Evolutionary conservation across 2,113 vertebrate species (phyloP).

Genomic region (Lethenteron reissneri): DNA sequence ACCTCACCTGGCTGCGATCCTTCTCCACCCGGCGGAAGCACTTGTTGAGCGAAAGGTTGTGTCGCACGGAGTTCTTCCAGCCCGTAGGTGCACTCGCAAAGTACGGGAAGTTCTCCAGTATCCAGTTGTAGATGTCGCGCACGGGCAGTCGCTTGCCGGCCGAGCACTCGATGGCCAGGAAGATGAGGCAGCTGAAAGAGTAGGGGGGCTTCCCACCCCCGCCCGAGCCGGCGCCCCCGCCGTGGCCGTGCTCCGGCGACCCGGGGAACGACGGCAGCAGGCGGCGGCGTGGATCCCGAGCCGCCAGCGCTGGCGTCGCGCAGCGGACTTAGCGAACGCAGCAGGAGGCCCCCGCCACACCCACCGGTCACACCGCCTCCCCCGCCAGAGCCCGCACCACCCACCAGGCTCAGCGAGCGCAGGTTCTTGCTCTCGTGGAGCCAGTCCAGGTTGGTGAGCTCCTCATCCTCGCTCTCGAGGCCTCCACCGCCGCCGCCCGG

Average conservation of each 20-base stretch:
- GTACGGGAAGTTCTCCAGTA: constrained; percentile 32
- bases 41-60: constrained; percentile 40
- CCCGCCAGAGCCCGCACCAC: not conserved
- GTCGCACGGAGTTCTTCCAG: constrained; percentile 42
- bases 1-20: constrained; percentile 30
- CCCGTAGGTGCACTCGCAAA: constrained; percentile 28
- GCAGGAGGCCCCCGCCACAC: constrained; percentile 5
- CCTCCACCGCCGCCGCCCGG: not conserved
- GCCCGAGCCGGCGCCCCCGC: no score
- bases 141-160: constrained; percentile 30
- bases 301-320: not conserved
- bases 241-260: no score
- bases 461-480: constrained; percentile 19
- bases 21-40: constrained; percentile 32
- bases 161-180: constrained; percentile 40
- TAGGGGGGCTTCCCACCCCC: constrained; percentile 26
- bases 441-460: constrained; percentile 40
- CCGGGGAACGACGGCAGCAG: no score
- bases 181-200: constrained; percentile 40
- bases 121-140: constrained; percentile 39
- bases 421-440: constrained; percentile 33
- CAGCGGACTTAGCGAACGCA: constrained; percentile 7
- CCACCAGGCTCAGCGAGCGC: constrained; percentile 16
- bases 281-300: not conserved
- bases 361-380: not conserved